phyloP scores from a whole-genome alignment of 2,113 vertebrate genomes.

The Pelusios castaneus region DNA sequence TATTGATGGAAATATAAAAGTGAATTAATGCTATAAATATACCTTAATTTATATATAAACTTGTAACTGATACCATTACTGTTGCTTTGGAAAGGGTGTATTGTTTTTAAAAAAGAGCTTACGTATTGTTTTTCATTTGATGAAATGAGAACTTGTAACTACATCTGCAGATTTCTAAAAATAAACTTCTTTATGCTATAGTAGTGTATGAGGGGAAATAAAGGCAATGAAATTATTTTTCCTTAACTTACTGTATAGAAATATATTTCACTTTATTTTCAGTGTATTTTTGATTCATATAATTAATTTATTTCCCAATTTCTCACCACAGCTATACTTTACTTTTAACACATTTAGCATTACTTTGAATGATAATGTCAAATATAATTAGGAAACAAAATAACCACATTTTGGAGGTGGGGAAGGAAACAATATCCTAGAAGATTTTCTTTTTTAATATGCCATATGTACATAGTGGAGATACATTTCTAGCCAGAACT shows the following conservation, averaged over 20 bases:
- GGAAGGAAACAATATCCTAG: neutral
- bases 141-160: neutral
- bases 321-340: neutral
- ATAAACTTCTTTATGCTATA: neutral
- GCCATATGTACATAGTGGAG: neutral
- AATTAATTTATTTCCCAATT: neutral
- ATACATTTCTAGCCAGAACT: neutral
- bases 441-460: neutral
- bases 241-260: neutral
- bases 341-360: fast-evolving
- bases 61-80: neutral
- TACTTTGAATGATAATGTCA: neutral
- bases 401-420: neutral
- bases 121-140: neutral
- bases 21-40: conserved; percentile 29
- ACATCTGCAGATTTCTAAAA: conserved; percentile 1
- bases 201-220: neutral
- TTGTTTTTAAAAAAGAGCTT: neutral
- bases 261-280: neutral
- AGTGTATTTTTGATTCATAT: neutral
- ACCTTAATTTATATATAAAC: neutral
- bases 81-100: neutral
- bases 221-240: neutral
- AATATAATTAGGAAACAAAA: neutral
- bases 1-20: neutral